phyloP scores from a whole-genome alignment of 2,888 invertebrate genomes.

The Gastracanthus pulcherrimus region DNA sequence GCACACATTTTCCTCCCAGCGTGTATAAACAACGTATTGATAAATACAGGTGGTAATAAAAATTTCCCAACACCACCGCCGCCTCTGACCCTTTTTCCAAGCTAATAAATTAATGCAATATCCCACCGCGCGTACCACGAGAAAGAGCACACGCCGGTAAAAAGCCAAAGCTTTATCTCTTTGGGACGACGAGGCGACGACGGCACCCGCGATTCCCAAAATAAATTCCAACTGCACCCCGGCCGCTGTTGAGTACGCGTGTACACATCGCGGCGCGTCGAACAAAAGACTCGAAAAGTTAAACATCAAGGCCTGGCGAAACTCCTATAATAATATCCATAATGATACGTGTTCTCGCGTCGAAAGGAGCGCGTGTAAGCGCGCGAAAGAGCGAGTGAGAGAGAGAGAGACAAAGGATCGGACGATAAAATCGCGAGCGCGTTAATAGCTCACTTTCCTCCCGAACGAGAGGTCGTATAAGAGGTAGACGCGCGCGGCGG shows the following conservation, averaged over 20 bases:
- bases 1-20: not conserved
- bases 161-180: not conserved
- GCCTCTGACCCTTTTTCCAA: conserved; percentile 24
- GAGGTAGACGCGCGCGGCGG: too few relatives aligned
- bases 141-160: not conserved
- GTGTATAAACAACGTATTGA: not conserved
- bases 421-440: conserved; percentile 33
- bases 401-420: conserved; percentile 5
- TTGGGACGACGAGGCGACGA: not conserved
- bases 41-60: conserved; percentile 22
- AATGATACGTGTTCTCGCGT: not conserved
- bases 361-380: not conserved
- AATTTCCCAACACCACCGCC: conserved; percentile 24
- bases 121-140: not conserved
- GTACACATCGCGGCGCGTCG: not conserved
- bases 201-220: too few relatives aligned
- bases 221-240: not conserved
- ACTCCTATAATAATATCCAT: not conserved
- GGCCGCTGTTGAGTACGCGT: too few relatives aligned
- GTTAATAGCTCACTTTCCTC: conserved; percentile 32
- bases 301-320: too few relatives aligned
- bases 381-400: not conserved
- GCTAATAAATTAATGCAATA: conserved; percentile 43
- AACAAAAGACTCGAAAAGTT: too few relatives aligned
- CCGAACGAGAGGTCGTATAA: too few relatives aligned